A percentile compares a stretch with the other conserved stretches of the same genome.
Conservation (phyloP, 1,140 invertebrate genomes). For the Danaus plexippus region DNA sequence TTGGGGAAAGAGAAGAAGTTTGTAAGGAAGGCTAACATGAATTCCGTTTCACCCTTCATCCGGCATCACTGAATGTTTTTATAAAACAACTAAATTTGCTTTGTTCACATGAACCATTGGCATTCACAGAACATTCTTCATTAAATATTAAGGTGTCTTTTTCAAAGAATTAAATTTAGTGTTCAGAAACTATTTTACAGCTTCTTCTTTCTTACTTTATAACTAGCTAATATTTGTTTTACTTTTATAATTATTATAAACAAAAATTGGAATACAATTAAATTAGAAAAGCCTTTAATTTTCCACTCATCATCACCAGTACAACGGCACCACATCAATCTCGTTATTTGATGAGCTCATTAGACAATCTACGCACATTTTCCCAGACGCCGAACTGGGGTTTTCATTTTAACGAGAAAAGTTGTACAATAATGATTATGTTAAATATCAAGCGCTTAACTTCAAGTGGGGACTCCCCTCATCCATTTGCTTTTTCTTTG, state of each 20-base stretch:
- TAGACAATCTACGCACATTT: slow-evolving; percentile 10
- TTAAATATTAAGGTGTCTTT: too few species aligned
- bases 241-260: too few species aligned
- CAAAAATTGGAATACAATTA: too few species aligned
- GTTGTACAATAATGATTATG: slow-evolving; percentile 20
- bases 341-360: background rate
- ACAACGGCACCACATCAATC: too few species aligned
- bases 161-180: too few species aligned
- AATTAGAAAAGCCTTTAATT: too few species aligned
- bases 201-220: too few species aligned
- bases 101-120: slow-evolving; percentile 13
- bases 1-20: slow-evolving; percentile 12
- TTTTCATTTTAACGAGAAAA: slow-evolving; percentile 18
- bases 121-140: too few species aligned
- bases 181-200: too few species aligned
- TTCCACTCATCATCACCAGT: too few species aligned
- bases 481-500: slow-evolving; percentile 9
- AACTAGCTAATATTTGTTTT: too few species aligned
- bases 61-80: slow-evolving; percentile 17
- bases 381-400: slow-evolving; percentile 3
- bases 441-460: slow-evolving; percentile 17
- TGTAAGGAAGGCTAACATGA: slow-evolving; percentile 15
- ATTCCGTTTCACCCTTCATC: slow-evolving; percentile 16
- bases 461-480: slow-evolving; percentile 8
- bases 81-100: slow-evolving; percentile 17